Conservation (phyloP, 35 echinoderm and acorn worm species). For the Eucidaris tribuloides region DNA sequence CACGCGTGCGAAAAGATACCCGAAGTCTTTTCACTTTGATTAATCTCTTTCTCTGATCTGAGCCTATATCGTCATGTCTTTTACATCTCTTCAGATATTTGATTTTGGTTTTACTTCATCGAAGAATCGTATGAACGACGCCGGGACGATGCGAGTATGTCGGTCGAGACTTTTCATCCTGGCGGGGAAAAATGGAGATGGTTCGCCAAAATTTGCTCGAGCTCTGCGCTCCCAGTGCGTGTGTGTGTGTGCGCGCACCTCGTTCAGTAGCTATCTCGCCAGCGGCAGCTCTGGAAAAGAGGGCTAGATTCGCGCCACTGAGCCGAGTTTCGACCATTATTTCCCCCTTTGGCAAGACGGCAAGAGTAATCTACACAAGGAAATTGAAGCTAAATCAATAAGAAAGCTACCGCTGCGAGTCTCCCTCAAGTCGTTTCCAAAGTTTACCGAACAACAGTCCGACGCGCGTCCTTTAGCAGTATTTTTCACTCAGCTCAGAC, state of each 20-base stretch:
- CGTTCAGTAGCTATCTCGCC: constrained; percentile 10
- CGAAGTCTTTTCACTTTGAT: too few relatives aligned
- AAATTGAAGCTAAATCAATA: constrained; percentile 42
- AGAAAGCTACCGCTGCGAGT: constrained; percentile 20
- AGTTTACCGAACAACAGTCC: background rate
- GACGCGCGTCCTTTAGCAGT: background rate
- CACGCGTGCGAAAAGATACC: too few relatives aligned
- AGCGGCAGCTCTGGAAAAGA: constrained; percentile 1
- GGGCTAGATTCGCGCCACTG: constrained; percentile 28
- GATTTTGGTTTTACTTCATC: too few relatives aligned
- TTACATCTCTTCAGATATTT: too few relatives aligned
- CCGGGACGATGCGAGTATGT: background rate
- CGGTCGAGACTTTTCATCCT: constrained; percentile 14
- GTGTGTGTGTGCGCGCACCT: constrained; percentile 9
- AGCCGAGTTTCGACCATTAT: constrained; percentile 14
- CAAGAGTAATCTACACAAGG: constrained; percentile 40
- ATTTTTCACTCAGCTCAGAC: background rate
- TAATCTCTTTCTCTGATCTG: too few relatives aligned
- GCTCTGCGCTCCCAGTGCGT: background rate
- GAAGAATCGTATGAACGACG: too few relatives aligned
- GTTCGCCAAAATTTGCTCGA: background rate
- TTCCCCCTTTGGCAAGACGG: constrained; percentile 11
- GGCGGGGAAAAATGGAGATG: background rate
- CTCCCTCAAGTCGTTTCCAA: constrained; percentile 9
- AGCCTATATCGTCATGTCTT: too few relatives aligned